phyloP scores from a whole-genome alignment of 2,113 vertebrate species.

The Machaerirhynchus nigripectus region DNA sequence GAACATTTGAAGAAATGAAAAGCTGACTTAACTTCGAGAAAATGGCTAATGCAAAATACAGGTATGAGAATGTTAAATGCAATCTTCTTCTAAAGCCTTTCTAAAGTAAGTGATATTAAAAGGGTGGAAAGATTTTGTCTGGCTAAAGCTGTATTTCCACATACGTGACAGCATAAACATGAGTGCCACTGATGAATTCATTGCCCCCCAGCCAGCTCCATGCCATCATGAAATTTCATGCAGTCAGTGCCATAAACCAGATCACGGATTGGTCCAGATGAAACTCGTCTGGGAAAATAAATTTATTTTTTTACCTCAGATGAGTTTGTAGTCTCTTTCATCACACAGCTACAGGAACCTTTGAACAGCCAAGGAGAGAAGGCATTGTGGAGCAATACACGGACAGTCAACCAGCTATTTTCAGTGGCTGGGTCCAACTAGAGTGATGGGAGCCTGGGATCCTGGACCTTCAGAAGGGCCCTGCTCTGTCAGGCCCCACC shows the following conservation, averaged over 20 bases:
- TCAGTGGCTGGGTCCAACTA: background rate
- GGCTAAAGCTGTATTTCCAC: background rate
- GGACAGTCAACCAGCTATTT: background rate
- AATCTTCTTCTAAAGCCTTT: background rate
- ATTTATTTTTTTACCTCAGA: background rate
- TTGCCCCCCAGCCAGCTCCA: background rate
- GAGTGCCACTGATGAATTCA: background rate
- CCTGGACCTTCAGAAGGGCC: background rate
- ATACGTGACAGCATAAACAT: accelerated
- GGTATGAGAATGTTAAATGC: background rate
- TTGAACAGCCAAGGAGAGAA: background rate
- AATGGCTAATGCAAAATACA: background rate
- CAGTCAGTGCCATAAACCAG: background rate
- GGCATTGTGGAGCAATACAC: background rate
- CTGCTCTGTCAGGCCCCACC: background rate
- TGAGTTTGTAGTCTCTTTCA: background rate
- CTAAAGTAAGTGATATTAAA: background rate
- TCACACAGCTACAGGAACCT: background rate
- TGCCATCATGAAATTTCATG: background rate
- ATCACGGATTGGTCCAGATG: background rate
- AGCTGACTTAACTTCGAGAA: background rate
- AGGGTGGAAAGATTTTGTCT: background rate
- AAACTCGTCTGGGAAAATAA: background rate
- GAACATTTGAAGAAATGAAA: background rate
- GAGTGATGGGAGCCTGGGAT: background rate